A percentile compares a stretch with the other conserved stretches of the same genome.
These are phyloP conservation scores for Scaptomyza reducta DNA, from an alignment of 2,888 invertebrate species.

Conservation along the genomic window DNA sequence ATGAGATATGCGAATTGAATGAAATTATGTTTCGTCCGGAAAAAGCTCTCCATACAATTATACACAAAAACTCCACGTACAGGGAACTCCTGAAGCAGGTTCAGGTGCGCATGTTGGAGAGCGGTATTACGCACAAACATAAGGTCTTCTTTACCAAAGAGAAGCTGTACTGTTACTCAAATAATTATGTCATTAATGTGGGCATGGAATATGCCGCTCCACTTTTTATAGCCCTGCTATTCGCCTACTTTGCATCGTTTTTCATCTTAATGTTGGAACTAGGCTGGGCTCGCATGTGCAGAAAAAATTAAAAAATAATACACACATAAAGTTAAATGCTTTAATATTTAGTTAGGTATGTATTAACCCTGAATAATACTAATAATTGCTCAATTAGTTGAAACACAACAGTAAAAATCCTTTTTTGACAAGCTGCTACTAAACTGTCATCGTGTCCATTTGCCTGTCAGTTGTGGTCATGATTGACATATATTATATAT, in stretches of 20 bases:
- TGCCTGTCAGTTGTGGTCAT: slow-evolving; percentile 10
- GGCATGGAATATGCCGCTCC: slow-evolving; percentile 82
- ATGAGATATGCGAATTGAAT: slow-evolving; percentile 83
- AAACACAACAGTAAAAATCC: neutral
- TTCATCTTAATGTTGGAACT: slow-evolving; percentile 67
- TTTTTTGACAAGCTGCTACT: slow-evolving; percentile 12
- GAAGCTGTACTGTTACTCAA: slow-evolving; percentile 70
- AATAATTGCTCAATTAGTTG: slow-evolving; percentile 24
- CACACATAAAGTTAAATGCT: neutral
- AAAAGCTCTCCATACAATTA: slow-evolving; percentile 54
- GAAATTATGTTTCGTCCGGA: slow-evolving; percentile 78
- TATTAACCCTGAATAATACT: neutral
- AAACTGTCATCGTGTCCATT: slow-evolving; percentile 14
- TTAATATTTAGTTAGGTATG: slow-evolving; percentile 17
- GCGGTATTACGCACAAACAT: slow-evolving; percentile 70
- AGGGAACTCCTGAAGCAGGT: slow-evolving; percentile 72
- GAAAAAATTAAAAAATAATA: neutral
- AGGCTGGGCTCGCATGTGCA: slow-evolving; percentile 34
- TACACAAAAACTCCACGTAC: slow-evolving; percentile 78
- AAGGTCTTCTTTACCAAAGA: slow-evolving; percentile 66
- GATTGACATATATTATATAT: slow-evolving; percentile 7
- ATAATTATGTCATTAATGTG: slow-evolving; percentile 74
- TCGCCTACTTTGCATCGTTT: slow-evolving; percentile 54
- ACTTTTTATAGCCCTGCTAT: slow-evolving; percentile 67
- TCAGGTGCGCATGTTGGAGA: slow-evolving; percentile 76